Conservation (phyloP, 1,140 invertebrate species). For the Drosophila jambulina region DNA sequence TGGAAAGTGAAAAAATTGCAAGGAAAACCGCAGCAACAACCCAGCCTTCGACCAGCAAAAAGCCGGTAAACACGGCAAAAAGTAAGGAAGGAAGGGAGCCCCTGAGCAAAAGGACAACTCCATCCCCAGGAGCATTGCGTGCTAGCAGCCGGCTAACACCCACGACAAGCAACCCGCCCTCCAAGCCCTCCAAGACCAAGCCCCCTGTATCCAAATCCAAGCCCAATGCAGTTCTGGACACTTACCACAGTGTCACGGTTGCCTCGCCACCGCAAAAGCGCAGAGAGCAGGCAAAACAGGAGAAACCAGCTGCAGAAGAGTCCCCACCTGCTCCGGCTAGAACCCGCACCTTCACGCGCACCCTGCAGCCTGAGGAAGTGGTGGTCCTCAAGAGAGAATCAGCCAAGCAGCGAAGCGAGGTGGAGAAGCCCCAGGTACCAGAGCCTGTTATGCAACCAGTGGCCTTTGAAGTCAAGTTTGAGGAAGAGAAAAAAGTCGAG, state of each 20-base stretch:
- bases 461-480: slow-evolving; percentile 80
- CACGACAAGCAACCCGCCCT: slow-evolving; percentile 23
- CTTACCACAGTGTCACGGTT: slow-evolving; percentile 83
- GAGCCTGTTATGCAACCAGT: slow-evolving; percentile 55
- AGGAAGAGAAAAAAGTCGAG: slow-evolving; percentile 39
- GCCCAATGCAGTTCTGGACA: slow-evolving; percentile 79
- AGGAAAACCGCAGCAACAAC: slow-evolving; percentile 49
- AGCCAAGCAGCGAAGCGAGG: slow-evolving; percentile 62
- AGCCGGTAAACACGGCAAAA: slow-evolving; percentile 44
- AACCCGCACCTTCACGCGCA: slow-evolving; percentile 62
- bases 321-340: slow-evolving; percentile 38
- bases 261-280: slow-evolving; percentile 78
- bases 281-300: slow-evolving; percentile 41
- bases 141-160: slow-evolving; percentile 33
- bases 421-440: slow-evolving; percentile 19
- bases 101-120: slow-evolving; percentile 52
- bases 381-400: slow-evolving; percentile 71
- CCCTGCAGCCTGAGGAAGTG: slow-evolving; percentile 77
- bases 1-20: slow-evolving; percentile 46
- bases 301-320: background rate
- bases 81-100: slow-evolving; percentile 41
- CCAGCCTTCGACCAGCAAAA: slow-evolving; percentile 35
- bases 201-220: slow-evolving; percentile 42
- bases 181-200: slow-evolving; percentile 21
- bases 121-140: slow-evolving; percentile 63